Percentiles rank a stretch among this genome's conserved stretches.
Evolutionary conservation across 2,888 invertebrate genomes (phyloP).

Genomic region (Caradrina kadenii): DNA sequence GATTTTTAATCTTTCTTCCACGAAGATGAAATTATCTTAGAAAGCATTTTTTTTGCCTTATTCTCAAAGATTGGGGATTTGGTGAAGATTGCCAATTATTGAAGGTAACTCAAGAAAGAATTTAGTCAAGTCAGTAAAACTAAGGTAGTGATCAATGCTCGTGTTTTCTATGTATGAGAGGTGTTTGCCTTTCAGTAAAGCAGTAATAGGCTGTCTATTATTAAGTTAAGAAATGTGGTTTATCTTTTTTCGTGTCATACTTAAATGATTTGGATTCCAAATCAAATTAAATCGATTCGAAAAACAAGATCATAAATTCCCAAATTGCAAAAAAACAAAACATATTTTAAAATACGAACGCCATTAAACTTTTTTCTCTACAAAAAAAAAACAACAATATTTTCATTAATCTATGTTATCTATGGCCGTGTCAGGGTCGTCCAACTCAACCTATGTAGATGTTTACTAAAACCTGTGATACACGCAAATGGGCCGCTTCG

Average conservation of each 20-base stretch:
- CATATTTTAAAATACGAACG: background rate
- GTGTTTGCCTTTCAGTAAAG: too few species aligned
- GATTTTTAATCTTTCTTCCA: background rate
- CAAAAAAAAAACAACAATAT: constrained; percentile 1
- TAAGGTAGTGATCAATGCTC: too few species aligned
- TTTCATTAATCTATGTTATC: background rate
- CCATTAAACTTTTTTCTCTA: background rate
- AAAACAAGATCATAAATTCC: background rate
- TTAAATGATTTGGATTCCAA: too few species aligned
- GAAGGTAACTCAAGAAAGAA: too few species aligned
- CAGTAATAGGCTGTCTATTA: too few species aligned
- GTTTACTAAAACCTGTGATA: constrained; percentile 72
- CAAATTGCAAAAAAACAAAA: background rate
- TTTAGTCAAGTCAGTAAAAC: too few species aligned
- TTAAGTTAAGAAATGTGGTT: too few species aligned
- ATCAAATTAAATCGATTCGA: too few species aligned
- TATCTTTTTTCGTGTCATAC: too few species aligned
- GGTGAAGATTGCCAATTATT: background rate
- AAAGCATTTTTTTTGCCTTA: background rate
- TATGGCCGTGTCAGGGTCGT: constrained; percentile 4
- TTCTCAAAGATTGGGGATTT: background rate
- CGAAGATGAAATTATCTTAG: background rate
- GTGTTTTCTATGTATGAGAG: too few species aligned
- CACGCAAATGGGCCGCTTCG: constrained; percentile 68
- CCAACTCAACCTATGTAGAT: constrained; percentile 64